A percentile compares a stretch with the other conserved stretches of the same genome.
phyloP scores from a whole-genome alignment of 2,888 invertebrate species.

The Lissonota sp. region DNA sequence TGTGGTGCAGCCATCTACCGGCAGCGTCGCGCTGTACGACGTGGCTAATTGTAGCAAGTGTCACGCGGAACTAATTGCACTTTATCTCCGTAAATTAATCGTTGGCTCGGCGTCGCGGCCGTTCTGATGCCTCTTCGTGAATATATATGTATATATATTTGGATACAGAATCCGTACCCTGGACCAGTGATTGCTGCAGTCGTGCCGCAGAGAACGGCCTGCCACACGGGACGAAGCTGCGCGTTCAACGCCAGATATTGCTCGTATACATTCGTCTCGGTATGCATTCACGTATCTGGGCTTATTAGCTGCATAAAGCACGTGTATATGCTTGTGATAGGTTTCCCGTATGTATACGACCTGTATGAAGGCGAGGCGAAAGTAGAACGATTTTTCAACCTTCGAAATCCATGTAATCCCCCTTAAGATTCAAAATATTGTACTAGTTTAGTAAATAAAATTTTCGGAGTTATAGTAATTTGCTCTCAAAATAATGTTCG shows the following conservation, averaged over 20 bases:
- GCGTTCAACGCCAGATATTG: slow-evolving; percentile 68
- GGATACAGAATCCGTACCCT: slow-evolving; percentile 43
- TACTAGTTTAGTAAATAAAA: too few relatives aligned
- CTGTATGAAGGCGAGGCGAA: too few relatives aligned
- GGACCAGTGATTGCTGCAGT: slow-evolving; percentile 73
- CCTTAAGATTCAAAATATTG: too few relatives aligned
- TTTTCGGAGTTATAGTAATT: too few relatives aligned
- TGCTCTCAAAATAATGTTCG: too few relatives aligned
- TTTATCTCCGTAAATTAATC: slow-evolving; percentile 80
- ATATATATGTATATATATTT: slow-evolving; percentile 3
- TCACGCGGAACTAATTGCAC: slow-evolving; percentile 78
- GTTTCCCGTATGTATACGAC: too few relatives aligned
- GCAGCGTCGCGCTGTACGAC: slow-evolving; percentile 35
- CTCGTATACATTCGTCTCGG: slow-evolving; percentile 31
- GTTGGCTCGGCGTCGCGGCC: slow-evolving; percentile 66
- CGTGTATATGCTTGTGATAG: slow-evolving; percentile 4
- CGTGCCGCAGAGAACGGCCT: slow-evolving; percentile 69
- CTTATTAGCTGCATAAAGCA: slow-evolving; percentile 11
- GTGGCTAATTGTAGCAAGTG: slow-evolving; percentile 76
- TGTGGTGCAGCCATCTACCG: not conserved
- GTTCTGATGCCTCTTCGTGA: slow-evolving; percentile 46
- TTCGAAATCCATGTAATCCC: too few relatives aligned
- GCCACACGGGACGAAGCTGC: slow-evolving; percentile 70
- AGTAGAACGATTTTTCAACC: too few relatives aligned
- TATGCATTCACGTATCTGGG: slow-evolving; percentile 49